phyloP scores from a whole-genome alignment of 2,797 vertebrate species.

The Pseudochirops corinnae region DNA sequence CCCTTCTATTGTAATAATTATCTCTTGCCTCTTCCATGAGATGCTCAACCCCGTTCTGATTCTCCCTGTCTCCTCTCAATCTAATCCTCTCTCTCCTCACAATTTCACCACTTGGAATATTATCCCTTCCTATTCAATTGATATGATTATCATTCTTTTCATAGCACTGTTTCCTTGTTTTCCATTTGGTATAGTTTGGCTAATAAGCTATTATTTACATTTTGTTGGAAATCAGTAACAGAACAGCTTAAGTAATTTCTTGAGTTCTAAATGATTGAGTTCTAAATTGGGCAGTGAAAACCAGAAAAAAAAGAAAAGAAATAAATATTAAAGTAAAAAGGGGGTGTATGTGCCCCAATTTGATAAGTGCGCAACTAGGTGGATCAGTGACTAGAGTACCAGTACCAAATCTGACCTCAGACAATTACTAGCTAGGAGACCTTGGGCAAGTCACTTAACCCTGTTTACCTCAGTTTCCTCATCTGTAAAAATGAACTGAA shows the following conservation, averaged over 20 bases:
- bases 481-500: neutral
- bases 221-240: conserved; percentile 52
- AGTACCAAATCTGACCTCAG: neutral
- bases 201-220: conserved; percentile 65
- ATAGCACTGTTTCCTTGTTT: conserved; percentile 66
- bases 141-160: conserved; percentile 67
- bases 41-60: too few species aligned
- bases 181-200: conserved; percentile 69
- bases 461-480: neutral
- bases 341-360: neutral
- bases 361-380: neutral
- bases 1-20: too few species aligned
- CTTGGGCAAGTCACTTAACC: too few species aligned
- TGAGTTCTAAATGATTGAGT: neutral
- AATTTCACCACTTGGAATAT: too few species aligned
- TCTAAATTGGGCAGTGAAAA: too few species aligned
- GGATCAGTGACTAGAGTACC: neutral
- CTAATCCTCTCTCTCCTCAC: too few species aligned
- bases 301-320: too few species aligned
- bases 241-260: conserved; percentile 48
- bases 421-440: neutral
- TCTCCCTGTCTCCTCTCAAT: too few species aligned
- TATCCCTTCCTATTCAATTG: too few species aligned
- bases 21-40: too few species aligned
- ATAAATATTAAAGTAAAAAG: neutral